Evolutionary conservation across 2,888 invertebrate genomes (phyloP).

Genomic region (Lasioglossum pauxillum): DNA sequence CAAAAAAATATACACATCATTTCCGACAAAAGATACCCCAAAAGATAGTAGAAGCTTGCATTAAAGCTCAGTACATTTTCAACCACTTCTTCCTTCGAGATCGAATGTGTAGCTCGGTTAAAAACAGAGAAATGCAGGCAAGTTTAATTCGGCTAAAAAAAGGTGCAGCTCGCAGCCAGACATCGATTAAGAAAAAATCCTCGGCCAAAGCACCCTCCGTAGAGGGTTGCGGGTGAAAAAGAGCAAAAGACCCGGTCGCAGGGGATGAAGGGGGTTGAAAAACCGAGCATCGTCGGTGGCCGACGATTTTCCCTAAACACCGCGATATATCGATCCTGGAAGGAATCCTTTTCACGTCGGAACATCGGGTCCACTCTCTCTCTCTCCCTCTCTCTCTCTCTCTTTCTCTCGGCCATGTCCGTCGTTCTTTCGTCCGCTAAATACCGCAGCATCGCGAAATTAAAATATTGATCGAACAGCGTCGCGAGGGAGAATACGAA

Average conservation of each 20-base stretch:
- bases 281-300: slow-evolving; percentile 21
- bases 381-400: not conserved
- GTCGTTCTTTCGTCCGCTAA: slow-evolving; percentile 78
- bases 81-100: not conserved
- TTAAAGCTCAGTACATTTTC: not conserved
- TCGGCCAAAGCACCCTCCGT: not conserved
- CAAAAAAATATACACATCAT: not conserved
- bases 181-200: slow-evolving; percentile 5
- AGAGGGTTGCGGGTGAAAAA: slow-evolving; percentile 5
- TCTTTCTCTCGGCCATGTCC: not conserved
- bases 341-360: slow-evolving; percentile 65
- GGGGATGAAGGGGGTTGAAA: not conserved
- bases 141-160: slow-evolving; percentile 2
- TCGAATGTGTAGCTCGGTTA: not conserved
- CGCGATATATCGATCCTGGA: slow-evolving; percentile 56
- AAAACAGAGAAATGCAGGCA: not conserved
- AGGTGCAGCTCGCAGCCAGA: not conserved
- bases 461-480: slow-evolving; percentile 84
- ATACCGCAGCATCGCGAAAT: slow-evolving; percentile 84
- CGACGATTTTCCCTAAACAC: slow-evolving; percentile 43
- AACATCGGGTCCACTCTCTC: slow-evolving; percentile 40
- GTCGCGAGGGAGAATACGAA: slow-evolving; percentile 78
- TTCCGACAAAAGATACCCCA: not conserved
- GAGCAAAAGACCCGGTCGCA: not conserved
- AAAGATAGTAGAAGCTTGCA: not conserved